Conservation (phyloP, 2,113 vertebrate genomes). For the Canis aureus region DNA sequence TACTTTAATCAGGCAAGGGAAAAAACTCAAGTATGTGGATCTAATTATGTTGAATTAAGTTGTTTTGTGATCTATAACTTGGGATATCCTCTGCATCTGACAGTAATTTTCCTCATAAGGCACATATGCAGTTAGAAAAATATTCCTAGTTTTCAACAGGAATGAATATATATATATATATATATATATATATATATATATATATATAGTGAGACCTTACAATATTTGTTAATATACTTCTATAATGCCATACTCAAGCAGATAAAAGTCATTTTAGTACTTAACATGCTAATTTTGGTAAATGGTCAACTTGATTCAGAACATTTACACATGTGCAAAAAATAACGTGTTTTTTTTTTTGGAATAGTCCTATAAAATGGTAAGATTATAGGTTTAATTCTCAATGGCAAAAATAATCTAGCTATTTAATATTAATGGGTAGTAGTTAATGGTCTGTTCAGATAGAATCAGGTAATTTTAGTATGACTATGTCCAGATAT, state of each 20-base stretch:
- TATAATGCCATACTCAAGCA: slow-evolving; percentile 77
- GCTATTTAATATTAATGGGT: slow-evolving; percentile 73
- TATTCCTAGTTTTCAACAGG: slow-evolving; percentile 70
- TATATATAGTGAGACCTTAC: slow-evolving; percentile 69
- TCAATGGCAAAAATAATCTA: slow-evolving; percentile 48
- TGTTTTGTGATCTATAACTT: slow-evolving; percentile 85
- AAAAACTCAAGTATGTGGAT: slow-evolving; percentile 77
- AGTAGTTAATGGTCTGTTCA: slow-evolving; percentile 57
- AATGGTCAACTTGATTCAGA: slow-evolving; percentile 80
- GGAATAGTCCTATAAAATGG: slow-evolving; percentile 67
- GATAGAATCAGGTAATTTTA: slow-evolving; percentile 51
- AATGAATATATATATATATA: neutral
- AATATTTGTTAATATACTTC: slow-evolving; percentile 76
- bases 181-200: neutral
- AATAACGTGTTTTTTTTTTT: slow-evolving; percentile 79
- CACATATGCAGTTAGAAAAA: slow-evolving; percentile 81
- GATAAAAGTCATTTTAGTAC: slow-evolving; percentile 73
- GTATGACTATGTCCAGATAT: neutral
- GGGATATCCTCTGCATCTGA: slow-evolving; percentile 85
- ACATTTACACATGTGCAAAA: slow-evolving; percentile 50
- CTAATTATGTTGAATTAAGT: slow-evolving; percentile 86
- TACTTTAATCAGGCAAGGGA: slow-evolving; percentile 78
- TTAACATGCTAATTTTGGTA: slow-evolving; percentile 72
- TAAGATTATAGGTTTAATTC: slow-evolving; percentile 74
- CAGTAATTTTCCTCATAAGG: slow-evolving; percentile 85